A percentile compares a stretch with the other conserved stretches of the same genome.
These are phyloP conservation scores for Premnoplex brunnescens DNA, from an alignment of 2,797 vertebrate species.

Conservation along the genomic window DNA sequence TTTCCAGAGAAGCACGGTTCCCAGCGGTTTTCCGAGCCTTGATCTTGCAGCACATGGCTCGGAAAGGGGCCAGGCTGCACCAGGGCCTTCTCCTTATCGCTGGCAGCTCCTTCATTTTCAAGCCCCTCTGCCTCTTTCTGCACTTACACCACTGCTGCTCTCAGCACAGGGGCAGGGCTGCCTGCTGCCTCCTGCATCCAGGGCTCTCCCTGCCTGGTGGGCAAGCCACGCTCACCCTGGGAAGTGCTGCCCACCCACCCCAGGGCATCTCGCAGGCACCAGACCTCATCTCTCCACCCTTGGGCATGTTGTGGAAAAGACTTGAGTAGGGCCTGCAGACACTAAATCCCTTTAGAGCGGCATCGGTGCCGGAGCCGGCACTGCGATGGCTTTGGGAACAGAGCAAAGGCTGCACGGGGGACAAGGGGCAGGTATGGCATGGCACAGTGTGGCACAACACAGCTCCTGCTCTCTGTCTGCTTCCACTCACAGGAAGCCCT, in stretches of 20 bases:
- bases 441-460: background rate
- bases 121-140: background rate
- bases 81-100: background rate
- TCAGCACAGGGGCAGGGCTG: fast-evolving
- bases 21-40: conserved; percentile 48
- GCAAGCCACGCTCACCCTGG: fast-evolving
- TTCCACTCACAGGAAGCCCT: conserved; percentile 20
- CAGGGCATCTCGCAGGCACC: background rate
- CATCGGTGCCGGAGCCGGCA: background rate
- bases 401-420: background rate
- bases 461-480: background rate
- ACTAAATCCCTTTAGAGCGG: background rate
- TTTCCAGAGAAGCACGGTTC: conserved; percentile 65
- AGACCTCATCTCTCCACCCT: background rate
- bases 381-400: fast-evolving
- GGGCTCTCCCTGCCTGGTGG: background rate
- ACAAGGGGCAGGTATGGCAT: background rate
- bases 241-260: background rate
- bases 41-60: background rate
- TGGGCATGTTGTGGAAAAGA: background rate
- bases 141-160: background rate
- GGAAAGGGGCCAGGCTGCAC: conserved; percentile 30
- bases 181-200: background rate
- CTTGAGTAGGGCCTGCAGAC: fast-evolving
- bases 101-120: background rate